Evolutionary conservation across 1,140 invertebrate genomes (phyloP), one percentile per base, ranked within the genome.

Genomic region (Drosophila pruinosa): DNA sequence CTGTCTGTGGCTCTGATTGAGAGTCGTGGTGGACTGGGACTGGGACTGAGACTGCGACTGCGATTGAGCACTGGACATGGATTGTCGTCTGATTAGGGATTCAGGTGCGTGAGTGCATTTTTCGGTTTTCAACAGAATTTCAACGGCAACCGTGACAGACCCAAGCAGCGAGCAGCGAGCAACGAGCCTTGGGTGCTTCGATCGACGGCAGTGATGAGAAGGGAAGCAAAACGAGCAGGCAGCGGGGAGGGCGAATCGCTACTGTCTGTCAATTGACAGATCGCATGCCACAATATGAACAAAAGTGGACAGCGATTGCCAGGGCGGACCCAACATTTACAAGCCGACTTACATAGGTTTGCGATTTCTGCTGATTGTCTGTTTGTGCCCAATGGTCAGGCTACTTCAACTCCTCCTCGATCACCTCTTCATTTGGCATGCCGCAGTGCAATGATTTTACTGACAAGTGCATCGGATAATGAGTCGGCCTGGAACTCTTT

Each of bases 101-200:
- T 88, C 82, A 88, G 82, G 82, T 88, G 82, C 78, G 82, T 78
- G 78, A 89, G 56, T 88, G 75, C 82, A 88, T 88, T 88, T 86
- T 86, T 63, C 48, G 57, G 53, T 80, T 72, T 86, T 88, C 82
- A 67, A 64, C 57, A 80, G 82, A 88, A 88, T 82, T 88, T 62
- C 57, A 86, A 70, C 64, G 36, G 39, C 48, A 64, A 21, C 73
- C 56, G 70, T 72, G 76, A 73, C 72, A 48, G 57, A 34, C 17
- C 14, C 12, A 17, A 39, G 15, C 38, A 17, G 15, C 34, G n/a
- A n/a, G n/a, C n/a, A n/a, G n/a, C 50, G 41, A 53, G 45, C 36
- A 31, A 41, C 57, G 26, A 62, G 63, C 41, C 67, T 28, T 77
- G 76, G 80, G 69, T 86, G 76, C 72, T 48, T 38, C 48, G 24